Evolutionary conservation across 2,113 vertebrate species (phyloP), one percentile per base, ranked within the genome.

Genomic region (Fregata magnificens): DNA sequence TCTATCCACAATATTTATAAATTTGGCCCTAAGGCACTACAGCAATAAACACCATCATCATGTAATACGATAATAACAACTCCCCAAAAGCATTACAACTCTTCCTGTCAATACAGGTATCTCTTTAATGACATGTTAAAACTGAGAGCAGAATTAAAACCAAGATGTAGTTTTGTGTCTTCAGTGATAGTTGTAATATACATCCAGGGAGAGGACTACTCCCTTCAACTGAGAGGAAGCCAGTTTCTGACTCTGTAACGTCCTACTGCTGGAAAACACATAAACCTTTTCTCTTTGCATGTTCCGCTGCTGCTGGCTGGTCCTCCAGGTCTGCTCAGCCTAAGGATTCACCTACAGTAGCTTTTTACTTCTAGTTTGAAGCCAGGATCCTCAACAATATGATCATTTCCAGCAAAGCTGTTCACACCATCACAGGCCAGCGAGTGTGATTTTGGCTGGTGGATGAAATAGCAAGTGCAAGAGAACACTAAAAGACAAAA

Each of bases 41-140:
- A 4, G 55, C 96, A 92, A 88, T 92, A 94, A 96, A 95, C 92
- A 94, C 90, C 82, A 70, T 71, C 84, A 62, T 86, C 92, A 18
- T 83, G 88, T 96, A 97, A 94, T 86, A 92, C 7, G 26, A 88
- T 95, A 96, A 96, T 93, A 95, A 93, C 85, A 93, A 67, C 89
- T 95, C 87, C 94, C 82, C 89, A 86, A 95, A 97, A 97, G 84
- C 87, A 36, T 83, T 91, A 93, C 87, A 83, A 25, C 74, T 86
- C 94, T 80, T 95, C 87, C 93, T 94, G 94, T 94, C 93, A 95
- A 97, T 96, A 92, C 94, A 97, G 89, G 95, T 93, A 95, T 76
- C 65, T 94, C 73, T 63, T 81, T 88, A 95, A 97, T 88, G 72
- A 91, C 94, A 93, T 24, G 58, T 83, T 91, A 95, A 94, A 96